A percentile compares a stretch with the other conserved stretches of the same genome.
These are phyloP conservation scores for Leptinotarsa tumamoca DNA, from an alignment of 2,888 invertebrate species.

Conservation along the genomic window DNA sequence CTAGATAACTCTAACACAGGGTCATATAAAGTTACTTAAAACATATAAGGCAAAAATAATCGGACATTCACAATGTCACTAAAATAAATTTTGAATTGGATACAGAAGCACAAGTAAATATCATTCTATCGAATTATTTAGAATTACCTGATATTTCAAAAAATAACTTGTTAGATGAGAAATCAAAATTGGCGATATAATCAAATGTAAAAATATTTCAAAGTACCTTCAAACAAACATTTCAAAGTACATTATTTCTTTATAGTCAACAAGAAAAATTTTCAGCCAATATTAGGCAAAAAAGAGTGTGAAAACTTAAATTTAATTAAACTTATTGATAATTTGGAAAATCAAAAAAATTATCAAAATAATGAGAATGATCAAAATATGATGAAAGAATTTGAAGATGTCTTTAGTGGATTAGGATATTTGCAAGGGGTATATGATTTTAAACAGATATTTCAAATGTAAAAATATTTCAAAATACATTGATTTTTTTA, in stretches of 20 bases:
- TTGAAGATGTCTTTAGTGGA: neutral
- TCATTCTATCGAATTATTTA: neutral
- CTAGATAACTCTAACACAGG: no score
- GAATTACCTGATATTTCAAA: neutral
- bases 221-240: neutral
- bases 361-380: neutral
- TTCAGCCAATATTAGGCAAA: neutral
- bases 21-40: no score
- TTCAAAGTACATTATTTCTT: neutral
- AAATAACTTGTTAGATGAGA: neutral
- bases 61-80: neutral
- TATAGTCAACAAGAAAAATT: neutral
- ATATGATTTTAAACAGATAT: neutral
- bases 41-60: no score
- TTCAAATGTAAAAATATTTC: neutral
- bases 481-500: neutral
- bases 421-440: neutral
- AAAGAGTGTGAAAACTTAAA: neutral
- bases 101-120: conserved; percentile 3
- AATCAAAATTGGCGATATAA: neutral
- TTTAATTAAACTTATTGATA: neutral
- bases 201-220: neutral
- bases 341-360: neutral
- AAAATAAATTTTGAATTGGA: neutral
- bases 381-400: neutral